Percentiles rank a stretch among this genome's conserved stretches.
phyloP scores from a whole-genome alignment of 2,113 vertebrate genomes.

The Cisticola juncidis region DNA sequence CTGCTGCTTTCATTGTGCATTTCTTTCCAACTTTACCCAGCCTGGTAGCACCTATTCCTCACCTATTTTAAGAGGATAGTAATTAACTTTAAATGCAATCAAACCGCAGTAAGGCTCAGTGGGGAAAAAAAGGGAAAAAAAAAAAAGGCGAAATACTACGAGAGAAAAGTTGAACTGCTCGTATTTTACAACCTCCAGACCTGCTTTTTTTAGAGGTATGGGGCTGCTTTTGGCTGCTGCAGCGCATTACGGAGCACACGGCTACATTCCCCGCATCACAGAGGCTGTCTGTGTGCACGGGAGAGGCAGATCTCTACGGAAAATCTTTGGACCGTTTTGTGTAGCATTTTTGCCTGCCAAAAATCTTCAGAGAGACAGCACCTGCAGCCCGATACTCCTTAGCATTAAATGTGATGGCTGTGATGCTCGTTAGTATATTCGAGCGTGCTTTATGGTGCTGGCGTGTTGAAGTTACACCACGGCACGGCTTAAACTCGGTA shows the following conservation, averaged over 20 bases:
- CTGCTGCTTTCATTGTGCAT: conserved; percentile 33
- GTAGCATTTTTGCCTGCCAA: conserved; percentile 51
- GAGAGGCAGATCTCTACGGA: conserved; percentile 9
- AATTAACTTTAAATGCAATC: conserved; percentile 43
- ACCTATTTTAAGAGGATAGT: conserved; percentile 55
- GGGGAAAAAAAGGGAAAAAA: background rate
- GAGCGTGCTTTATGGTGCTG: conserved; percentile 88
- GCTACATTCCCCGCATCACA: background rate
- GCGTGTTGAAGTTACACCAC: conserved; percentile 82
- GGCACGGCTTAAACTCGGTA: conserved; percentile 85
- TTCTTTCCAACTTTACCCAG: conserved; percentile 47
- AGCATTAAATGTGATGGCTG: conserved; percentile 90
- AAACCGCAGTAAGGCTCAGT: conserved; percentile 36
- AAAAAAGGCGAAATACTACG: conserved; percentile 19
- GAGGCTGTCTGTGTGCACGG: conserved; percentile 20
- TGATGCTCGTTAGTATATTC: conserved; percentile 84
- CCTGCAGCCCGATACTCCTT: conserved; percentile 72
- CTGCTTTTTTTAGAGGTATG: conserved; percentile 65
- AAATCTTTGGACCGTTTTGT: conserved; percentile 19
- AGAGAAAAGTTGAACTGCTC: conserved; percentile 45
- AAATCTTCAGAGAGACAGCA: conserved; percentile 68
- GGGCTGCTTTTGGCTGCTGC: conserved; percentile 61
- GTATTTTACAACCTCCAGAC: conserved; percentile 66
- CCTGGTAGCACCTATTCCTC: conserved; percentile 69
- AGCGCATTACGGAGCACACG: conserved; percentile 9